Conservation (phyloP, 2,888 invertebrate species). For the Papilio elwesi region DNA sequence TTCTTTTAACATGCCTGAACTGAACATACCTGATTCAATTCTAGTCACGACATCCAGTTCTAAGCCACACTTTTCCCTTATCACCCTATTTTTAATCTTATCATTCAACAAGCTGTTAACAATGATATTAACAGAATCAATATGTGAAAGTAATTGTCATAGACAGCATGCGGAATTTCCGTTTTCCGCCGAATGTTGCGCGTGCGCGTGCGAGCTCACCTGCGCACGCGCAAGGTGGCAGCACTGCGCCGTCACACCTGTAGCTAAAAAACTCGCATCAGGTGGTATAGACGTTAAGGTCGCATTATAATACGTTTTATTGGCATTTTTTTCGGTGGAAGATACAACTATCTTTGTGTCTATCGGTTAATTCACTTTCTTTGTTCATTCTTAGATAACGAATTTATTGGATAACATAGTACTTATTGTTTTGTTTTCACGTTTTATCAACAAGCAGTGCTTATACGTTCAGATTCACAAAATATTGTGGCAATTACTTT, state of each 20-base stretch:
- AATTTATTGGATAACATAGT: constrained; percentile 11
- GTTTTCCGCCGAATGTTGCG: constrained; percentile 55
- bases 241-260: constrained; percentile 56
- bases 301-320: constrained; percentile 46
- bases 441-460: too few species aligned
- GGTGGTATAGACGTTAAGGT: constrained; percentile 54
- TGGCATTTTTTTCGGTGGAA: constrained; percentile 44
- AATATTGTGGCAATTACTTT: too few species aligned
- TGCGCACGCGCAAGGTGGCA: constrained; percentile 61
- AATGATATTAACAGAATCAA: constrained; percentile 12
- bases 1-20: too few species aligned
- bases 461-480: too few species aligned
- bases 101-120: constrained; percentile 5
- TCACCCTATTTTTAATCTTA: too few species aligned
- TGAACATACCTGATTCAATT: too few species aligned
- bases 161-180: constrained; percentile 66
- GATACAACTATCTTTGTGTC: constrained; percentile 42
- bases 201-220: constrained; percentile 58
- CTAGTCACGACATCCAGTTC: too few species aligned
- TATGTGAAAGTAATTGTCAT: constrained; percentile 41
- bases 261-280: constrained; percentile 53
- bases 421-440: background rate
- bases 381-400: constrained; percentile 20
- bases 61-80: too few species aligned
- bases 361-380: constrained; percentile 40